A percentile compares a stretch with the other conserved stretches of the same genome.
phyloP scores from a whole-genome alignment of 2,113 vertebrate genomes.

The Varanus salvator region DNA sequence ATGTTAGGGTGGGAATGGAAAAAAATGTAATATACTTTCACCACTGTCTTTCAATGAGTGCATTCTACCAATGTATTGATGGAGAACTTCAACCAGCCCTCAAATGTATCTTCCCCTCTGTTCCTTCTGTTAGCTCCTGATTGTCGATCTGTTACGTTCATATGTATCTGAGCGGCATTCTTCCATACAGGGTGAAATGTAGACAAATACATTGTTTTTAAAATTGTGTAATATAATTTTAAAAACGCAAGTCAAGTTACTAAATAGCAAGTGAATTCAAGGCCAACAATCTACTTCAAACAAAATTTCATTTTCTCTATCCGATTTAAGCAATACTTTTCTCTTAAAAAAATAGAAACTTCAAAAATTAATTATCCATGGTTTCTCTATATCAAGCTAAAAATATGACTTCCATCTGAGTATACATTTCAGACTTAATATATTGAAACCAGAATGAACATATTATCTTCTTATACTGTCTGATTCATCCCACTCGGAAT shows the following conservation, averaged over 20 bases:
- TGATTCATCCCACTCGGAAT: neutral
- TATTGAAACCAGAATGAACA: neutral
- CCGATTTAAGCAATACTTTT: too few species aligned
- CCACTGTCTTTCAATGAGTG: neutral
- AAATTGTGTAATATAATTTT: neutral
- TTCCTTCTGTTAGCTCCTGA: neutral
- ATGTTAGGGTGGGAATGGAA: neutral
- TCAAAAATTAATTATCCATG: neutral
- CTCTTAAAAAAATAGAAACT: too few species aligned
- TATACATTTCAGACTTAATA: neutral
- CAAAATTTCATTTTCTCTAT: neutral
- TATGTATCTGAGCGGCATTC: neutral
- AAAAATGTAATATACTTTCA: neutral
- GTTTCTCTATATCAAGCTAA: too few species aligned
- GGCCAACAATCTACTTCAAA: neutral
- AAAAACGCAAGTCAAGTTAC: neutral
- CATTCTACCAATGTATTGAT: neutral
- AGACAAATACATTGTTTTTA: neutral
- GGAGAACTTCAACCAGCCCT: neutral
- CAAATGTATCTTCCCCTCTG: neutral
- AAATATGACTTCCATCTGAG: neutral
- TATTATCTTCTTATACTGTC: too few species aligned
- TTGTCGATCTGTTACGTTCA: neutral
- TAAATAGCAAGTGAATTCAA: neutral
- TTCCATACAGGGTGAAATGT: neutral